Percentiles rank a stretch among this genome's conserved stretches.
Conservation (phyloP, 2,797 vertebrate genomes). For the Crocodylus rhombifer region DNA sequence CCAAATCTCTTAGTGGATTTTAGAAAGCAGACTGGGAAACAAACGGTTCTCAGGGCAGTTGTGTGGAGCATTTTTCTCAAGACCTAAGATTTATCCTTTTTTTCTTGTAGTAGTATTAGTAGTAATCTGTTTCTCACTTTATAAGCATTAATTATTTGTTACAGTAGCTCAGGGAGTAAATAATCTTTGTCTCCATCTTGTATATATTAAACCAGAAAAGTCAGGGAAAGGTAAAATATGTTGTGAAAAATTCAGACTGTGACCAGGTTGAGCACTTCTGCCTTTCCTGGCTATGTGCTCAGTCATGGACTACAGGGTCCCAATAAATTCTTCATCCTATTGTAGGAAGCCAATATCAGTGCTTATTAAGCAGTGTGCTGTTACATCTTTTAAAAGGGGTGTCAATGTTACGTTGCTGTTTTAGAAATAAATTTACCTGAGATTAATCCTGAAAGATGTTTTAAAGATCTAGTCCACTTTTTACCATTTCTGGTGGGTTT, state of each 20-base stretch:
- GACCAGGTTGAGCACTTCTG: background rate
- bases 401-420: background rate
- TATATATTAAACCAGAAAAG: background rate
- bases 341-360: background rate
- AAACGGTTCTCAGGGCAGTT: background rate
- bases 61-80: background rate
- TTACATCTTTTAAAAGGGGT: background rate
- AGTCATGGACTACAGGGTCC: background rate
- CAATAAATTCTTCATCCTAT: background rate
- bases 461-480: background rate
- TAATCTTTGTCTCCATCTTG: background rate
- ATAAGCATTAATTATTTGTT: conserved; percentile 8
- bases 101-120: background rate
- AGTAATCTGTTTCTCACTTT: background rate
- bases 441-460: background rate
- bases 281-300: background rate
- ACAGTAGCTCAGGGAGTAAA: fast-evolving
- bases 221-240: background rate
- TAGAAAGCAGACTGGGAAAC: conserved; percentile 6
- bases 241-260: background rate
- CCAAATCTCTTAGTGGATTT: conserved; percentile 42
- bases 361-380: background rate
- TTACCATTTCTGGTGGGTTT: background rate
- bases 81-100: background rate
- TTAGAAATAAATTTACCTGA: background rate